Evolutionary conservation across 2,113 vertebrate genomes (phyloP), one percentile per base, ranked within the genome.

Genomic region (Thinocorus orbignyianus): DNA sequence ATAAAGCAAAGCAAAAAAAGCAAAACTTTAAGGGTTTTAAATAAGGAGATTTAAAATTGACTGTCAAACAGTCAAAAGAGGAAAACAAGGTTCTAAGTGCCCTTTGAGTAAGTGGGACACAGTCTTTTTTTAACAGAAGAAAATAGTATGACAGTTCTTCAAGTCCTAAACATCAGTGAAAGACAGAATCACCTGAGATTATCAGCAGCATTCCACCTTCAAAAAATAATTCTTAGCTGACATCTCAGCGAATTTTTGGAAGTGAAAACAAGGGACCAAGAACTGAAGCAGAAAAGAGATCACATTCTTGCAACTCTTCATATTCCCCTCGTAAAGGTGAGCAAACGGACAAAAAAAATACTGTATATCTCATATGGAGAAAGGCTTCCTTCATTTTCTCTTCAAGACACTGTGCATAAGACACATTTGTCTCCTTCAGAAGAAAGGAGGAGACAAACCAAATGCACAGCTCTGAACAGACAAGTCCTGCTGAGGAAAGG

Each of bases 61-160:
- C 20, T 30, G 86, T 55, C 39, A 87, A 91, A 81, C 0, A 78
- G 26, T 44, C 37, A 86, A 23, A 76, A 84, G 15, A 62, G 23
- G 55, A 91, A 95, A 95, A 92, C 17, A 81, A 95, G 12, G 24
- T 65, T 89, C 10, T 58, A 58, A 65, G 44, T 17, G n/a, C 14
- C 39, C 78, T 91, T 46, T 5, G 30, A 79, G 17, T 62, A 93
- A 93, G 39, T 61, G 37, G 44, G 35, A 54, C 65, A 58, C 7
- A 23, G 61, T 26, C n/a, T 74, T 92, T 81, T 81, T 86, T 52
- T 65, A 86, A 78, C 16, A 33, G 48, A 90, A 78, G 17, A 78
- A 88, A 81, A 81, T 2, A 88, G 13, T 9, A 66, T 46, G 13
- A 19, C 49, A 61, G 64, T 41, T 84, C 22, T 72, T 81, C 55